phyloP scores from a whole-genome alignment of 2,113 vertebrate species.

The Scartelaos histophorus region DNA sequence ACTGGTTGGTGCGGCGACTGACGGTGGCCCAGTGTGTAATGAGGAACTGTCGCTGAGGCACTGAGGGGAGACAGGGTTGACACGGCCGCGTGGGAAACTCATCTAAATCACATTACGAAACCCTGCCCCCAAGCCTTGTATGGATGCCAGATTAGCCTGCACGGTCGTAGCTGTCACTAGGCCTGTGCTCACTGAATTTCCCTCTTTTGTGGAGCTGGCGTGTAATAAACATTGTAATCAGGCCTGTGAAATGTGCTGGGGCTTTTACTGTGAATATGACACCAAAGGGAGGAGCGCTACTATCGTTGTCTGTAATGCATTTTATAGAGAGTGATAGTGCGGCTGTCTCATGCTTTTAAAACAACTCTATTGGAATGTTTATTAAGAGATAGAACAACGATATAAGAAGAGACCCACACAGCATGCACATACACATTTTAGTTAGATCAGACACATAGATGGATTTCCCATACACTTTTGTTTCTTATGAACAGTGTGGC shows the following conservation, averaged over 20 bases:
- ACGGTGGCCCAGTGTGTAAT: slow-evolving; percentile 68
- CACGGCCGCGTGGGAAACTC: slow-evolving; percentile 68
- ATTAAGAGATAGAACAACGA: background rate
- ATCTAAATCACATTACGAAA: slow-evolving; percentile 78
- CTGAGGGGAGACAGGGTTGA: slow-evolving; percentile 64
- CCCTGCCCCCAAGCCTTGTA: slow-evolving; percentile 59
- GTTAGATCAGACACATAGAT: background rate
- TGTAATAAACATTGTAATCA: slow-evolving; percentile 67
- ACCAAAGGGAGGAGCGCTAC: slow-evolving; percentile 15
- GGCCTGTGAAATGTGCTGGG: slow-evolving; percentile 21
- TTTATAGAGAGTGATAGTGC: slow-evolving; percentile 17
- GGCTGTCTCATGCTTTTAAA: background rate
- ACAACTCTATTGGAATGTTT: background rate
- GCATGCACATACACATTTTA: background rate
- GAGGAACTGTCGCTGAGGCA: slow-evolving; percentile 66
- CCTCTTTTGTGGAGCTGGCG: slow-evolving; percentile 51
- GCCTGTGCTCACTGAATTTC: slow-evolving; percentile 37
- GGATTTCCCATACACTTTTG: too few relatives aligned
- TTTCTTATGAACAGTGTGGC: too few relatives aligned
- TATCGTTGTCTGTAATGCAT: background rate
- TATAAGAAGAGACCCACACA: background rate
- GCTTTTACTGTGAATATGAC: slow-evolving; percentile 46
- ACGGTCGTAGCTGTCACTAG: slow-evolving; percentile 41
- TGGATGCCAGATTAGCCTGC: slow-evolving; percentile 69
- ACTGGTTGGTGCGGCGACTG: slow-evolving; percentile 52